phyloP scores from a whole-genome alignment of 1,140 invertebrate species.

The Zaprionus africanus region DNA sequence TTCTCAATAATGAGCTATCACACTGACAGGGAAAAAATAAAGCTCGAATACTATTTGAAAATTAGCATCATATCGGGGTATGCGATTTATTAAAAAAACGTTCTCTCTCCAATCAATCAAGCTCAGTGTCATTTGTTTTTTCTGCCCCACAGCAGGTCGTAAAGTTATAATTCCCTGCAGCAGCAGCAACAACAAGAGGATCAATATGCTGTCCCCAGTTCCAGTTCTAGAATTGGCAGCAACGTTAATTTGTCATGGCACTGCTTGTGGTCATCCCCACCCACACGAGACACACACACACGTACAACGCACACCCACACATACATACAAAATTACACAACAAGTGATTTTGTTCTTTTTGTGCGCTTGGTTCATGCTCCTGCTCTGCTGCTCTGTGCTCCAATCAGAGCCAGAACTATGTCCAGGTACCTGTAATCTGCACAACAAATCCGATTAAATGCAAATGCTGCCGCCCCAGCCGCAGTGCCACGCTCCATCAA shows the following conservation, averaged over 20 bases:
- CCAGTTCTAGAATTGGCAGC: slow-evolving; percentile 46
- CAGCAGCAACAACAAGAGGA: slow-evolving; percentile 37
- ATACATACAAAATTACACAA: slow-evolving; percentile 62
- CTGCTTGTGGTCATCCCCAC: slow-evolving; percentile 53
- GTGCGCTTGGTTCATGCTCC: neutral
- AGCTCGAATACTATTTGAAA: neutral
- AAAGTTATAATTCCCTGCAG: slow-evolving; percentile 11
- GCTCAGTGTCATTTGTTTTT: slow-evolving; percentile 8
- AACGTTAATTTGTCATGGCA: slow-evolving; percentile 81
- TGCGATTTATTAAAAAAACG: slow-evolving; percentile 3
- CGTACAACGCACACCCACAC: slow-evolving; percentile 18
- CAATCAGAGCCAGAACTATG: slow-evolving; percentile 38
- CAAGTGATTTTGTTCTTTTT: slow-evolving; percentile 68
- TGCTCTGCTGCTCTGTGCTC: slow-evolving; percentile 14
- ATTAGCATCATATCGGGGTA: neutral
- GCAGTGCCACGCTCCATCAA: slow-evolving; percentile 9
- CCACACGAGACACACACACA: slow-evolving; percentile 17
- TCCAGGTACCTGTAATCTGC: slow-evolving; percentile 71
- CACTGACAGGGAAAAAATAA: neutral
- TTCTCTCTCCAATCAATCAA: neutral
- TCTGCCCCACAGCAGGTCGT: slow-evolving; percentile 2
- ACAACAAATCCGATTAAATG: slow-evolving; percentile 79
- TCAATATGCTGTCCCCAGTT: slow-evolving; percentile 48
- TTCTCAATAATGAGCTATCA: neutral
- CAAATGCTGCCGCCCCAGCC: slow-evolving; percentile 56